Evolutionary conservation across 1,140 invertebrate genomes (phyloP).

Genomic region (Bilobella aurantiaca): DNA sequence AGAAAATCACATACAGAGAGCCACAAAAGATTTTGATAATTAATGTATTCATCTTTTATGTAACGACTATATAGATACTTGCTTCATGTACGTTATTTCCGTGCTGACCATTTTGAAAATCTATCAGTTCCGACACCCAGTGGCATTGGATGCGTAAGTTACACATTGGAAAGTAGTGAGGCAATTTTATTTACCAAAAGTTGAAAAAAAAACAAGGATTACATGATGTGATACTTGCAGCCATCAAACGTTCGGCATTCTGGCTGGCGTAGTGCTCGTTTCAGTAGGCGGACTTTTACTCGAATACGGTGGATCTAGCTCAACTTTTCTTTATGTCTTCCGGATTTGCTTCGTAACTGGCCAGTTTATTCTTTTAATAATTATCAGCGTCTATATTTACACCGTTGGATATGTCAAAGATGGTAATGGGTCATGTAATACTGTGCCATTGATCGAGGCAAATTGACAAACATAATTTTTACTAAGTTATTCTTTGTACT

Average conservation of each 20-base stretch:
- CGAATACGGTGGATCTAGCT: slow-evolving; percentile 15
- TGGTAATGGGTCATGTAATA: slow-evolving; percentile 9
- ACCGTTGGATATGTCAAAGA: slow-evolving; percentile 25
- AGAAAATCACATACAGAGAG: neutral
- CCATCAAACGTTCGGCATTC: slow-evolving; percentile 26
- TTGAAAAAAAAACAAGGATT: too few relatives aligned
- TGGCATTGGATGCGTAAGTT: slow-evolving; percentile 40
- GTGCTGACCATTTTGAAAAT: slow-evolving; percentile 50
- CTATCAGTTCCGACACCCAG: slow-evolving; percentile 51
- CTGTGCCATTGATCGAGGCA: too few relatives aligned
- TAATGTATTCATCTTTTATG: slow-evolving; percentile 19
- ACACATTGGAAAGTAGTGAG: slow-evolving; percentile 37
- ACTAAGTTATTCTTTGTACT: neutral
- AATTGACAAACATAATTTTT: too few relatives aligned
- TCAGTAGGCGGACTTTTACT: slow-evolving; percentile 26
- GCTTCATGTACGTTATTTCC: slow-evolving; percentile 55
- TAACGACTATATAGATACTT: slow-evolving; percentile 52
- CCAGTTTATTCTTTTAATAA: slow-evolving; percentile 17
- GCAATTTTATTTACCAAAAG: neutral
- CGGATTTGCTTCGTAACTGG: slow-evolving; percentile 17
- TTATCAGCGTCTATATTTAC: slow-evolving; percentile 20
- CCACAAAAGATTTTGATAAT: neutral
- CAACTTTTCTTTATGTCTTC: slow-evolving; percentile 4
- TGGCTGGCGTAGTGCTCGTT: slow-evolving; percentile 19
- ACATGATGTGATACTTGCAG: slow-evolving; percentile 12